Conservation (phyloP, 2,888 invertebrate genomes). For the Tuta absoluta region DNA sequence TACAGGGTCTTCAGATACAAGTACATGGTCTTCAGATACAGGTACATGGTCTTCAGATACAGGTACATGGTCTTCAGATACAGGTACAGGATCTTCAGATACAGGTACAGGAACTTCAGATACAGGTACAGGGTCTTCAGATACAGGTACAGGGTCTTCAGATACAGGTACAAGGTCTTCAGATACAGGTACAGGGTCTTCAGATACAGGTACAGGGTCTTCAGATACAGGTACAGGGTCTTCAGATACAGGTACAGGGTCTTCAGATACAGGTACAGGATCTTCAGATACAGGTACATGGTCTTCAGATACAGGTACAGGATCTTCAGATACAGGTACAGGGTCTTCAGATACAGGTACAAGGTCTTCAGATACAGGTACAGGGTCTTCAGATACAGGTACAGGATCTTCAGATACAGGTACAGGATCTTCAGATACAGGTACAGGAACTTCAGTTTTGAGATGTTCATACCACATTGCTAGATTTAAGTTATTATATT, state of each 20-base stretch:
- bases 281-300: slow-evolving; percentile 80
- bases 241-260: slow-evolving; percentile 80
- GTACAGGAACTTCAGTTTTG: slow-evolving; percentile 37
- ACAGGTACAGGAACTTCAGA: slow-evolving; percentile 86
- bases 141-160: slow-evolving; percentile 87
- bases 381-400: slow-evolving; percentile 85
- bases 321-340: too few relatives aligned
- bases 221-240: too few relatives aligned
- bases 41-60: slow-evolving; percentile 79
- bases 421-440: slow-evolving; percentile 86
- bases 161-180: slow-evolving; percentile 73
- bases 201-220: slow-evolving; percentile 78
- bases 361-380: too few relatives aligned
- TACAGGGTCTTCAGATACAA: slow-evolving; percentile 86
- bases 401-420: too few relatives aligned
- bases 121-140: slow-evolving; percentile 73
- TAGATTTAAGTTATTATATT: too few relatives aligned
- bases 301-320: slow-evolving; percentile 80
- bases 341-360: slow-evolving; percentile 84
- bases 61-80: slow-evolving; percentile 79
- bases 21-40: slow-evolving; percentile 80
- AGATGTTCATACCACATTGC: too few relatives aligned
- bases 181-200: slow-evolving; percentile 86
- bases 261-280: too few relatives aligned
- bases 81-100: slow-evolving; percentile 65